Conservation (phyloP, 2,888 invertebrate genomes). For the Lepidochrysops patricia region DNA sequence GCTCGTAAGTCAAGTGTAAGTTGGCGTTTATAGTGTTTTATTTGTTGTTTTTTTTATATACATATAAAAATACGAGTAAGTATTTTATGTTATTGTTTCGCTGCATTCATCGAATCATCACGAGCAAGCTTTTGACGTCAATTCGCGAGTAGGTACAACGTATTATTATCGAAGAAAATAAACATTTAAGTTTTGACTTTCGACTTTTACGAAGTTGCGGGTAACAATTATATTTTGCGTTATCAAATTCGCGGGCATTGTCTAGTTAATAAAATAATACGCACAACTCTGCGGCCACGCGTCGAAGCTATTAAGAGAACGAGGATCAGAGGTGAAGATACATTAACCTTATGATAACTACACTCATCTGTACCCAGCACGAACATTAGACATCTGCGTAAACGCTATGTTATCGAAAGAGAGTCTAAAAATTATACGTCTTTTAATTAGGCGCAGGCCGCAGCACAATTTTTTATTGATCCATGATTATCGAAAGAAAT, state of each 20-base stretch:
- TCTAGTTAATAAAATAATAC: background rate
- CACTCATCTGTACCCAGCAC: no score
- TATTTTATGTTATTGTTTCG: background rate
- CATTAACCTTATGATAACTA: conserved; percentile 14
- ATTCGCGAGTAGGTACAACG: background rate
- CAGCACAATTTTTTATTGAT: no score
- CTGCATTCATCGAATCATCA: background rate
- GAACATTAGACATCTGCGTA: no score
- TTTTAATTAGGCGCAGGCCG: no score
- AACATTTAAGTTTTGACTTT: no score
- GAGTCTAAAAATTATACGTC: background rate
- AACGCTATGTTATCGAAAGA: no score
- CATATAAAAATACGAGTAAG: background rate
- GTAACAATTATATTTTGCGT: background rate
- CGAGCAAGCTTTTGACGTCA: background rate
- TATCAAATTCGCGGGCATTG: background rate
- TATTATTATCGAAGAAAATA: no score
- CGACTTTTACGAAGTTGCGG: no score
- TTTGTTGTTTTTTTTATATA: background rate
- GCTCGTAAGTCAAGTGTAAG: conserved; percentile 13
- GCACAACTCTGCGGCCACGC: conserved; percentile 4
- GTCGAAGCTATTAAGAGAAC: conserved; percentile 11
- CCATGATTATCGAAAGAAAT: no score
- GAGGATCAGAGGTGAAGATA: conserved; percentile 9
- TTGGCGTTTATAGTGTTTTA: conserved; percentile 12